phyloP scores from a whole-genome alignment of 2,113 vertebrate genomes.

The Tor tambroides region DNA sequence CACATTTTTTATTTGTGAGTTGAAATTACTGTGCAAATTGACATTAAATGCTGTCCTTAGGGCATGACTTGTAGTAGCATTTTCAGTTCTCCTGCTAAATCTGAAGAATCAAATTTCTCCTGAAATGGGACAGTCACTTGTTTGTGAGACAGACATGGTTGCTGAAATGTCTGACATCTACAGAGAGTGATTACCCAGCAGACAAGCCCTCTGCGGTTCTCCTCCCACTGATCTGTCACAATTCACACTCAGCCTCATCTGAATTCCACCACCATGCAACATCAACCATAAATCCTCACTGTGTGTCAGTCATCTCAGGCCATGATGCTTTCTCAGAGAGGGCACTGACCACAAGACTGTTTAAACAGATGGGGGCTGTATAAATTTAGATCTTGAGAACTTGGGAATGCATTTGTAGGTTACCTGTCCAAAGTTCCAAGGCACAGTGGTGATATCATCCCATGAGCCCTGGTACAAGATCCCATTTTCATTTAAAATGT shows the following conservation, averaged over 20 bases:
- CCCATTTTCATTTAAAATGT: constrained; percentile 85
- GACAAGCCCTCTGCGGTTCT: constrained; percentile 28
- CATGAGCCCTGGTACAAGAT: constrained; percentile 81
- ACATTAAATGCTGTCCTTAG: not conserved
- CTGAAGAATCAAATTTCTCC: not conserved
- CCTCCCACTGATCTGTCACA: constrained; percentile 62
- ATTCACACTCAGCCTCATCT: constrained; percentile 61
- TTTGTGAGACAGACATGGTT: constrained; percentile 68
- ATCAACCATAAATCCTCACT: constrained; percentile 33
- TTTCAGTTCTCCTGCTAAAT: not conserved
- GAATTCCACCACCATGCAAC: constrained; percentile 50
- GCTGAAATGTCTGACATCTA: constrained; percentile 62
- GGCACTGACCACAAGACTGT: constrained; percentile 23
- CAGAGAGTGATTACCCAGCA: constrained; percentile 38
- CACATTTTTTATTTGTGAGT: not conserved
- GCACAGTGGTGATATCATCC: constrained; percentile 71
- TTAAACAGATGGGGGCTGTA: not conserved
- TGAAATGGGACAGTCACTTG: constrained; percentile 55
- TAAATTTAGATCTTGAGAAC: not conserved
- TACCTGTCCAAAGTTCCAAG: constrained; percentile 92
- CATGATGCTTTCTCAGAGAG: constrained; percentile 13
- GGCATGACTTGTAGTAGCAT: not conserved
- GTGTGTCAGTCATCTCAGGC: constrained; percentile 37
- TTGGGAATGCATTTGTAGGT: constrained; percentile 10
- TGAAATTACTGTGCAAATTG: not conserved